phyloP scores from a whole-genome alignment of 1,140 invertebrate genomes.

The Diachasma alloeum region DNA sequence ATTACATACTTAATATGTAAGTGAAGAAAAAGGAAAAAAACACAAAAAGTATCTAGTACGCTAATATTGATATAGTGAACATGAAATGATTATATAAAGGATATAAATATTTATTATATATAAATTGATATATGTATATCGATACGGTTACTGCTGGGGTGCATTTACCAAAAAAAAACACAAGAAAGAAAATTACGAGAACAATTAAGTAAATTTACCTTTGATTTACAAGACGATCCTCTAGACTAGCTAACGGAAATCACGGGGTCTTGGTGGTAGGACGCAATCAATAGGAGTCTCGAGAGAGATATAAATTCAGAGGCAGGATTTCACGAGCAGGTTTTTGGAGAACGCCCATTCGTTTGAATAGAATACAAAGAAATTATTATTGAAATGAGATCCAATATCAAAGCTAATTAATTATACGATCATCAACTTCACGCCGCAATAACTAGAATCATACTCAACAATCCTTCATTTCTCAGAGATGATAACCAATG shows the following conservation, averaged over 20 bases:
- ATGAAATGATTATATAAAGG: constrained; percentile 49
- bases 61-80: constrained; percentile 63
- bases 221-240: background rate
- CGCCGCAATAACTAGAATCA: constrained; percentile 17
- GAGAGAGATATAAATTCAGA: background rate
- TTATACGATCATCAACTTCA: constrained; percentile 3
- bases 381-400: constrained; percentile 9
- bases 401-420: constrained; percentile 18
- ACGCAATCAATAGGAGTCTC: background rate
- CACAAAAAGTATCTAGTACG: constrained; percentile 60
- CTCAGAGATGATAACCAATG: background rate
- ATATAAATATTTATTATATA: constrained; percentile 57
- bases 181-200: constrained; percentile 14
- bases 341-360: constrained; percentile 15
- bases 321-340: background rate
- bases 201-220: background rate
- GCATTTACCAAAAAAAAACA: constrained; percentile 43
- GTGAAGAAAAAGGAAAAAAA: constrained; percentile 40
- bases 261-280: constrained; percentile 4
- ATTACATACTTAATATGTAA: constrained; percentile 63
- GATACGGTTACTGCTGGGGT: constrained; percentile 57
- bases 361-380: background rate
- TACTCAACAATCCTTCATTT: background rate
- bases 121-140: constrained; percentile 52
- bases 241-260: background rate